Evolutionary conservation across 37 sponge, comb jelly and placozoan genomes (phyloP).

Genomic region (Spongilla lacustris): DNA sequence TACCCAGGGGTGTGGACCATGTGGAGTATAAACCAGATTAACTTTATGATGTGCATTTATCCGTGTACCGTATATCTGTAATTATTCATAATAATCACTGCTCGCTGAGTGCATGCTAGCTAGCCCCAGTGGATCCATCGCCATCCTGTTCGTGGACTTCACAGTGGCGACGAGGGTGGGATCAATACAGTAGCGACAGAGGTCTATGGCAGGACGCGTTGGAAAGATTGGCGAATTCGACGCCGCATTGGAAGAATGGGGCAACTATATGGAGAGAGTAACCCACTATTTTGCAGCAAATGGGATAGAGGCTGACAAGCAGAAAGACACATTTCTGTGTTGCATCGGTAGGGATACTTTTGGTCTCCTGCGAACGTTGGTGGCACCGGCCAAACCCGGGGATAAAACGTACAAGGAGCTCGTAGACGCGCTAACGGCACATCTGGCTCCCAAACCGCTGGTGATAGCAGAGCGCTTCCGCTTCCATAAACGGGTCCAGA

Average conservation of each 20-base stretch:
- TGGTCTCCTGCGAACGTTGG: not conserved
- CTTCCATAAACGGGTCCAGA: slow-evolving; percentile 1
- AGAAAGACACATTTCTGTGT: not conserved
- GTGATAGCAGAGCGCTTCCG: slow-evolving; percentile 5
- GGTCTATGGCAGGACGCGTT: no score
- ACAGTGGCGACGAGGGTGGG: no score
- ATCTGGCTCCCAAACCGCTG: slow-evolving; percentile 9
- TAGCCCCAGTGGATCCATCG: no score
- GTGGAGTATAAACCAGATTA: no score
- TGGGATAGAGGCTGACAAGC: not conserved
- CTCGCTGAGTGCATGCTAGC: no score
- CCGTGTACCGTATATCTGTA: no score
- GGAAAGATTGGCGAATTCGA: not conserved
- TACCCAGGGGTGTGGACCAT: no score
- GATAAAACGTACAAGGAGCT: not conserved
- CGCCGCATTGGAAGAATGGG: no score
- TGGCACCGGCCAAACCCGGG: slow-evolving; percentile 12
- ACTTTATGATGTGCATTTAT: no score
- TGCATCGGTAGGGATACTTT: not conserved
- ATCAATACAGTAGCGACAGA: no score
- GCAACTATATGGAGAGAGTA: not conserved
- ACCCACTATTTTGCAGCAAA: not conserved
- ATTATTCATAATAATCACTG: no score
- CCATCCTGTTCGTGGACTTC: no score
- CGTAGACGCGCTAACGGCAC: not conserved